Base-by-base conservation (phyloP, 92 coral and sea anemone genomes). In the Meandrina meandrites region DNA sequence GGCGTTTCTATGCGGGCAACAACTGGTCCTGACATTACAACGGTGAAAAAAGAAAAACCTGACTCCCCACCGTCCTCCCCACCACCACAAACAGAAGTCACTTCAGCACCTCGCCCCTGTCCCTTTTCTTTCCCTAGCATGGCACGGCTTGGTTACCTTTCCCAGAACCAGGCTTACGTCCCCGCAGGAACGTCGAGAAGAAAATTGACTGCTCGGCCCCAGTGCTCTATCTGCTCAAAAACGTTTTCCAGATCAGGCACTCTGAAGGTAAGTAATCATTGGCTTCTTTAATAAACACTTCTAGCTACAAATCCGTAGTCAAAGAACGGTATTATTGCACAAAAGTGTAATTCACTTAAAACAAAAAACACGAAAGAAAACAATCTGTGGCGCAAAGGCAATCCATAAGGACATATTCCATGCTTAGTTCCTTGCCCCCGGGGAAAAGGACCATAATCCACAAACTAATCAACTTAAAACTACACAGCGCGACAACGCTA, bases 171-270 rank as follows among this genome's bases (percentile, higher is more conserved):
- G 16, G 57, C 76, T 66, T 17, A 37, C 37, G 42, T 16, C 76
- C 42, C 5, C 18, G 15, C 57, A 40, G 30, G n/a, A 66, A 42
- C 18, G 53, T 31, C 51, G 32, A 45, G 40, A 66, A 50, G 37
- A 66, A 50, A 27, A n/a, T 35, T 27, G 56, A 6, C 3, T 42
- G 10, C 48, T 66, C 60, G 84, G 37, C 75, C 75, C 27, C 76
- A 81, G 84, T 81, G 84, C 76, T 21, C 84, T 16, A 24, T 81
- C 54, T 81, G 84, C n/a, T 36, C 31, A 21, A 81, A 81, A 28
- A 81, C 84, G 15, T 81, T 81, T 81, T 81, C 84, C 3, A 50
- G 84, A 66, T 81, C 84, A 66, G 84, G 84, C 30, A 81, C 84
- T 5, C 42, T 81, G 42, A 64, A 32, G 84, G 84, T 81, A 64